Evolutionary conservation across 2,888 invertebrate species (phyloP).

Genomic region (Sialis fuliginosa): DNA sequence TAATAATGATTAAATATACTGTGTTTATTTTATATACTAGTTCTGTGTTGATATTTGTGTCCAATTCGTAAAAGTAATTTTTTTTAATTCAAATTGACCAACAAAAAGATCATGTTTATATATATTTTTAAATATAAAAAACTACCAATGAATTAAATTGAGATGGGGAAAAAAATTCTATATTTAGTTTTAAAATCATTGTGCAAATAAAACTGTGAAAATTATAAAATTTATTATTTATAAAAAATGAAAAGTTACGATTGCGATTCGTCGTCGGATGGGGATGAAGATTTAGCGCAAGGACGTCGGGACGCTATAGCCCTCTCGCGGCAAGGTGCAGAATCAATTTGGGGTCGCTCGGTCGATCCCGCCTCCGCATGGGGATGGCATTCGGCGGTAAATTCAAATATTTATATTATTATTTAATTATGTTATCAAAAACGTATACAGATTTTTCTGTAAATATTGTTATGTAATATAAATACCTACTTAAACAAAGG

Average conservation of each 20-base stretch:
- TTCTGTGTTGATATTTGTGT: too few relatives aligned
- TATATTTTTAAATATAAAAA: too few relatives aligned
- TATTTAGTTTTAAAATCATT: background rate
- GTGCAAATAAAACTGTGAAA: background rate
- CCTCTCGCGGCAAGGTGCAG: constrained; percentile 22
- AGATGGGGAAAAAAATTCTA: too few relatives aligned
- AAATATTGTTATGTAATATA: background rate
- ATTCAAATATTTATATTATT: constrained; percentile 3
- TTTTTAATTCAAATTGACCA: too few relatives aligned
- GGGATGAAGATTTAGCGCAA: constrained; percentile 20
- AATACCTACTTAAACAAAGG: too few relatives aligned
- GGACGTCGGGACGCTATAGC: constrained; percentile 16
- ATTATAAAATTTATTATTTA: background rate
- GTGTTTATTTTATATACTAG: too few relatives aligned
- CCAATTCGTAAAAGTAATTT: too few relatives aligned
- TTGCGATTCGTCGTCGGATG: constrained; percentile 26
- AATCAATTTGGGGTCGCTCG: constrained; percentile 23
- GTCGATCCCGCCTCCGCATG: constrained; percentile 18
- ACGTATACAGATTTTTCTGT: background rate
- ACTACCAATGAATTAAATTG: too few relatives aligned
- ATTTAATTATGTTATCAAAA: background rate
- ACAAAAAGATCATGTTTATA: too few relatives aligned
- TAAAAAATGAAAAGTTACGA: constrained; percentile 25
- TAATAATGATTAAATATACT: too few relatives aligned
- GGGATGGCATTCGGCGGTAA: constrained; percentile 25